Evolutionary conservation across 2,113 vertebrate genomes (phyloP), one percentile per base, ranked within the genome.

Genomic region (Pionites leucogaster): DNA sequence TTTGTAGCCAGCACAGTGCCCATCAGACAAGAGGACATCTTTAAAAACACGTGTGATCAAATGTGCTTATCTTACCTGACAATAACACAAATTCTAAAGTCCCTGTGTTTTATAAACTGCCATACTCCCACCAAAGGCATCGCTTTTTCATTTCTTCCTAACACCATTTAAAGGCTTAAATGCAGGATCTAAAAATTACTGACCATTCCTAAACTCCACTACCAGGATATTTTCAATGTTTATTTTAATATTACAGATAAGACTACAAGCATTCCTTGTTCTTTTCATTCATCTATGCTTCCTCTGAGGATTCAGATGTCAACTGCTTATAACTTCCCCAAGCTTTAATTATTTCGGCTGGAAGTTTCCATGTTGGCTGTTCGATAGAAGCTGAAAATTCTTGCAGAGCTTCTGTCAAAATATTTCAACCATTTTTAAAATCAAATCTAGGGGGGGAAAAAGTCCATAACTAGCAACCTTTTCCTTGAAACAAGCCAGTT

Each of bases 21-120:
- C 71, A 68, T 44, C 33, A 85, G 50, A 70, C 19, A 71, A 88
- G 33, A 63, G 28, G 55, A 78, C n/a, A 75, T 41, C 41, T 95
- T 91, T 92, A 53, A 96, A 86, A 86, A 75, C 16, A 65, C 14
- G 8, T 76, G 42, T 83, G 82, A 91, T 76, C 64, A 88, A 93
- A 94, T 57, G 46, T 9, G 31, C 50, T 60, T 88, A 57, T 79
- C 27, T 78, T 19, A 67, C n/a, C 37, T 50, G 62, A 31, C 47
- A 83, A 27, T 78, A 81, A 24, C 50, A 37, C 42, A 65, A 86
- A 9, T 70, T 88, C 33, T 52, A 69, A 47, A 88, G 52, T 62
- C 62, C 68, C 63, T 14, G 1, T 44, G 33, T 39, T 86, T 86
- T 55, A 47, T 49, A 79, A 93, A 81, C 22, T 68, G 35, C 19